Evolutionary conservation across 2,113 vertebrate species (phyloP).

Genomic region (Riparia riparia): DNA sequence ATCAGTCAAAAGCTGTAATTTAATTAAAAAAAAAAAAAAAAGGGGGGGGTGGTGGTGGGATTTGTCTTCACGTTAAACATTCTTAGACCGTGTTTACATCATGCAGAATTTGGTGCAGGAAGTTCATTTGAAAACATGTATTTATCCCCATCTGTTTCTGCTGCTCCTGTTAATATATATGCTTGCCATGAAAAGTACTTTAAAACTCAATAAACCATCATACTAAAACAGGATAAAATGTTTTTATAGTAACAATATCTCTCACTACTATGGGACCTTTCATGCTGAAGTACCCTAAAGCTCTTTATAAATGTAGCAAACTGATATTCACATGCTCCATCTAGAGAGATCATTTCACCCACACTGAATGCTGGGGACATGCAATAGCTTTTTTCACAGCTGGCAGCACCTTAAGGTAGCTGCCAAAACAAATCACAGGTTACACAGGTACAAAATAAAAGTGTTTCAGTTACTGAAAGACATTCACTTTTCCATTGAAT

Average conservation of each 20-base stretch:
- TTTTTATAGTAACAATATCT: slow-evolving; percentile 70
- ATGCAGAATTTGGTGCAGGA: not conserved
- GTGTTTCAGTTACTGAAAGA: not conserved
- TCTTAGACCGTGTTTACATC: not conserved
- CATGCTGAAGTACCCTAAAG: slow-evolving; percentile 58
- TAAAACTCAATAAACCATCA: slow-evolving; percentile 59
- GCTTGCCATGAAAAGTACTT: slow-evolving; percentile 40
- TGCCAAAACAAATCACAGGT: slow-evolving; percentile 62
- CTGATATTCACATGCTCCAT: slow-evolving; percentile 60
- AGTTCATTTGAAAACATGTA: not conserved
- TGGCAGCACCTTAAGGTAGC: slow-evolving; percentile 42
- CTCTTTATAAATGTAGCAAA: slow-evolving; percentile 56
- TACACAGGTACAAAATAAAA: slow-evolving; percentile 15
- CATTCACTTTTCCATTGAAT: not conserved
- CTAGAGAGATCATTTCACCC: slow-evolving; percentile 58
- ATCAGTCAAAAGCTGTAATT: not conserved
- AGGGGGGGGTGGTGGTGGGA: no score
- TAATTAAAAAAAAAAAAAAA: not conserved
- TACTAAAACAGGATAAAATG: slow-evolving; percentile 55
- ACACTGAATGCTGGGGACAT: not conserved
- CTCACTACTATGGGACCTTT: slow-evolving; percentile 42
- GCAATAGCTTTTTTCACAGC: slow-evolving; percentile 62
- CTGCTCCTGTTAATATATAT: slow-evolving; percentile 7
- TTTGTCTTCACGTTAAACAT: not conserved
- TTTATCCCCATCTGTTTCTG: slow-evolving; percentile 19